Evolutionary conservation across 2,888 invertebrate genomes (phyloP), one percentile per base, ranked within the genome.

Genomic region (Hypomecis atomaria): DNA sequence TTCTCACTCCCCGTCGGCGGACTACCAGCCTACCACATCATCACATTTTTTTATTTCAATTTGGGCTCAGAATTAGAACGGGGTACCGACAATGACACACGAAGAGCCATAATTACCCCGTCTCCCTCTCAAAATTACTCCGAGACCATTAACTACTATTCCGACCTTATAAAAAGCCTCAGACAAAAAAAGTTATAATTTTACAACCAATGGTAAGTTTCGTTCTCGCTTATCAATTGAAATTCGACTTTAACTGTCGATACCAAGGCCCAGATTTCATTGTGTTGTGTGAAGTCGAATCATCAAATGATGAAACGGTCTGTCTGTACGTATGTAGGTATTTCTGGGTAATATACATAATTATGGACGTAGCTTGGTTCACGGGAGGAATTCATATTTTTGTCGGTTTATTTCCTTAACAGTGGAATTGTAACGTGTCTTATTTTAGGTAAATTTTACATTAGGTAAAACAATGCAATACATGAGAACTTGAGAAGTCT

Each of bases 11-110:
- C 55, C 50, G 52, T 13, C 50, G 40, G 57, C 52, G 47, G 63
- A 42, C 57, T 38, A 53, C 23, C 23, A 52, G 63, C 47, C 57
- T 38, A 53, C 50, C 60, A 55, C 55, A 59, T 52, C 45, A 64
- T 55, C 50, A 64, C 47, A 42, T 45, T 59, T 63, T 61, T 59
- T 65, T 61, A 59, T 61, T 59, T 62, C 64, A 64, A 59, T 66
- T 61, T 62, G 47, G 57, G 54, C 62, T 49, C 59, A 23, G 71
- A 73, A 72, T 75, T 74, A 77, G 82, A 83, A 81, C 78, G 72
- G 57, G 81, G 81, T 81, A 87, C 66, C 87, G 87, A 83, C 91
- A 92, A 92, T 92, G 92, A 92, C 92, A 92, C 88, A 87, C 71
- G 84, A 74, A 81, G 83, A 83, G 55, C 82, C 84, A 83, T 90